Conservation (phyloP, 2,888 invertebrate species). For the Nasonovia ribisnigri region DNA sequence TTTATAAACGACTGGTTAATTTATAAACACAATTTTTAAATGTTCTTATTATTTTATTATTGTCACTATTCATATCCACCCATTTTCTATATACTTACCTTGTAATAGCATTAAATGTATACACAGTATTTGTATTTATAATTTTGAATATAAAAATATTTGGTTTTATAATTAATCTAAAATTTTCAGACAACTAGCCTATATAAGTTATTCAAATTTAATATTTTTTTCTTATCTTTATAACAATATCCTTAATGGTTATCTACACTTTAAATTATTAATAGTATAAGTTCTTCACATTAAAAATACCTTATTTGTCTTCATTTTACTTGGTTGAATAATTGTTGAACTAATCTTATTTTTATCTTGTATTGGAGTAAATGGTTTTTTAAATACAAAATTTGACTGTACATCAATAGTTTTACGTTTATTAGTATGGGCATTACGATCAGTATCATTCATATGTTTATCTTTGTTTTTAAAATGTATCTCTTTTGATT, state of each 20-base stretch:
- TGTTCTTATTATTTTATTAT: neutral
- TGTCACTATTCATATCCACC: too few species aligned
- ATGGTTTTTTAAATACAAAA: slow-evolving; percentile 48
- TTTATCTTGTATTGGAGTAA: neutral
- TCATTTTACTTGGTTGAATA: neutral
- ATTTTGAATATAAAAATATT: neutral
- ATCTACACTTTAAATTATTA: neutral
- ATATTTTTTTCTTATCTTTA: neutral
- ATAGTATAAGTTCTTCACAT: neutral
- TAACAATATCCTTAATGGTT: neutral
- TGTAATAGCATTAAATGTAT: neutral
- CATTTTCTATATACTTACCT: too few species aligned
- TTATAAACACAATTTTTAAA: neutral
- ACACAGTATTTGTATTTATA: neutral
- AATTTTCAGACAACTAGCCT: neutral
- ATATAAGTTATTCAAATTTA: neutral
- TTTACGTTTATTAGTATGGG: slow-evolving; percentile 25
- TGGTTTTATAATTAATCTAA: neutral
- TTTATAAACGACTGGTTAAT: neutral
- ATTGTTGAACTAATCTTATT: neutral
- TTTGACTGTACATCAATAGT: neutral
- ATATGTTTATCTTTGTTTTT: neutral
- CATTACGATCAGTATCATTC: neutral
- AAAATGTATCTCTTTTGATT: neutral
- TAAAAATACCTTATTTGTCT: neutral